Base-by-base conservation (phyloP, 92 coral and sea anemone species). In the Palythoa caribaeorum region DNA sequence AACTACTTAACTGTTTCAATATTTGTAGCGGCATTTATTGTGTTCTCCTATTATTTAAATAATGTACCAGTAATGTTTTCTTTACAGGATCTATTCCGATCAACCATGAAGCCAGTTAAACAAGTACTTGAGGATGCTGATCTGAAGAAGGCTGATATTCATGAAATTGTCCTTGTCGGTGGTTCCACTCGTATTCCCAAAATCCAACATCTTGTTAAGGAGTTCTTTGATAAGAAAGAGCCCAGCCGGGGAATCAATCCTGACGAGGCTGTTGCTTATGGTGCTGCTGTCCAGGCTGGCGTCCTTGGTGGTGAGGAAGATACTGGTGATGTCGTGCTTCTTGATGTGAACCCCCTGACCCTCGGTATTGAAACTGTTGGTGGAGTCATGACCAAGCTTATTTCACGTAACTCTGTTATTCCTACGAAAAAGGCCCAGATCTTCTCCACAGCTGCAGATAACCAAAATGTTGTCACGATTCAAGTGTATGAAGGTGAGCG, bases 231-330 rank as follows among this genome's bases (percentile, higher is more conserved):
- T 59, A 98, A 98, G 80, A 97, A 97, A 84, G 99, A 97, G 60
- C 99, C 99, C 79, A 97, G 98, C 89, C 93, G 98, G 59, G 98
- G 98, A 60, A 97, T 97, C 89, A 95, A 97, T 96, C 99, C 99
- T 62, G 99, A 97, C n/a, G 98, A 95, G 83, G 99, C 99, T 88
- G 99, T 97, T 20, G 99, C 98, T 53, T 95, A 74, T 91, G 99
- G 99, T 65, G 99, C 98, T 79, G 99, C 99, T 36, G 98, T 97
- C 14, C 99, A 97, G 89, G 99, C 99, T 73, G 99, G 99, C 70
- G 97, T 97, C 39, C 94, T 97, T 80, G 98, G 98, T 55, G 99
- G 99, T 7, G 98, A 97, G 77, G 99, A 97, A 90, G 99, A 97
- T 73, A 96, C 98, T 60, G 99, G 99, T 20, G 98, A 97, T 76